Evolutionary conservation across 92 coral and sea anemone genomes (phyloP), one percentile per base, ranked within the genome.

Genomic region (Porites cylindrica): DNA sequence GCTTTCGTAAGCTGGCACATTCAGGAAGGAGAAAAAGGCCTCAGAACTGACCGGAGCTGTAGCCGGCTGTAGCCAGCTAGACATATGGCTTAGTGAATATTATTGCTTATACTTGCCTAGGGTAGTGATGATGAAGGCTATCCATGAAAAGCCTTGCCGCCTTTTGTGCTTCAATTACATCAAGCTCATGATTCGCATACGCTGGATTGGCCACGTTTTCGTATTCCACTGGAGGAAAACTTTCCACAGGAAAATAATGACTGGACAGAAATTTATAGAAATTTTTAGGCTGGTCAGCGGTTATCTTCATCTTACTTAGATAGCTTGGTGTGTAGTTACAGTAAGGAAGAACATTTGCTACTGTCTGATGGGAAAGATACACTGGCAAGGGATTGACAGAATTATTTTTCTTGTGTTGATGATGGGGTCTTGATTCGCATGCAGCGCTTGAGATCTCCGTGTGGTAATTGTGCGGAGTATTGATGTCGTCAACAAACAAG

Each of bases 71-170:
- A 38, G 47, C 4, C 16, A 8, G 17, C 61, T 56, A 11, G 16
- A 56, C 16, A 56, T 56, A 56, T 56, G 61, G 3, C 47, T 38
- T 38, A 4, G 6, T 56, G 61, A 10, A 3, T 56, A 8, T 56
- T 38, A 18, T 9, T 72, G 54, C 1, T 14, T 17, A 16, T 3
- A 80, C 75, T 80, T 4, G 67, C 84, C 84, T 52, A 10, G 84
- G 75, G 17, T 80, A 52, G 20, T 51, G 73, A 1, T 66, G 51
- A 19, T 80, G 75, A 24, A 80, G 51, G 23, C 51, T 23, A 53
- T 80, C 75, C 65, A 66, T 10, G 75, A 65, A 80, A 10, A 50
- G 70, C n/a, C 51, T 66, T 66, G 84, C 84, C 4, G 23, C 84
- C 54, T 50, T 16, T 51, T 50, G 61, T 80, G 84, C 84, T 11